Evolutionary conservation across 1,140 invertebrate species (phyloP).

Genomic region (Lepidurus apus): DNA sequence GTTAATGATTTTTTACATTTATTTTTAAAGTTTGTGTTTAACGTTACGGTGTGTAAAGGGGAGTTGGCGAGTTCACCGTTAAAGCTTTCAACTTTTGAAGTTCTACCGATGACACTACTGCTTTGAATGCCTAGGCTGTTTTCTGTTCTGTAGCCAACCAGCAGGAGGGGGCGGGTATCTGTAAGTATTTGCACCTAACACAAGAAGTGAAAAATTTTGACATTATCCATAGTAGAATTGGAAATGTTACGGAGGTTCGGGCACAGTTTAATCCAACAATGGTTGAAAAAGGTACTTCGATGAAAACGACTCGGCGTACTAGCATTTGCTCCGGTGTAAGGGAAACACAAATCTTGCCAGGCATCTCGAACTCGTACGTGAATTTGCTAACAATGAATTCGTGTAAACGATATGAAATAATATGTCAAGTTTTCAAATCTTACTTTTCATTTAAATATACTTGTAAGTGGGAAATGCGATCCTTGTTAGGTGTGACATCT

Average conservation of each 20-base stretch:
- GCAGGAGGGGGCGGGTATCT: neutral
- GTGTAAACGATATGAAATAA: neutral
- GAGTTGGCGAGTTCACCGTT: neutral
- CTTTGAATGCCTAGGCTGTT: neutral
- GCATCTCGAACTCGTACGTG: neutral
- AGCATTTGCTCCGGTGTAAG: neutral
- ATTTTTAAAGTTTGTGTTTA: neutral
- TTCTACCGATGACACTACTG: neutral
- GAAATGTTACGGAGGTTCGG: neutral
- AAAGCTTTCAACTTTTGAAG: neutral
- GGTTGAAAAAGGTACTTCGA: neutral
- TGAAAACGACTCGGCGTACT: neutral
- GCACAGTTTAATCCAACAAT: neutral
- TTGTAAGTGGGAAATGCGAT: neutral
- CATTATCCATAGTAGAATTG: neutral
- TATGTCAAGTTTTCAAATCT: neutral
- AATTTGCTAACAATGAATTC: neutral
- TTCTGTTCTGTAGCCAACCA: neutral
- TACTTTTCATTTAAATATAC: neutral
- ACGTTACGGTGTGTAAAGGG: neutral
- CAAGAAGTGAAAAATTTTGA: neutral
- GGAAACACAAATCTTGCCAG: neutral
- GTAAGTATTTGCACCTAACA: neutral
- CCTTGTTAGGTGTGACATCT: neutral
- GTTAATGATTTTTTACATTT: neutral